phyloP scores from a whole-genome alignment of 2,888 invertebrate species.

The Dromius quadrimaculatus region DNA sequence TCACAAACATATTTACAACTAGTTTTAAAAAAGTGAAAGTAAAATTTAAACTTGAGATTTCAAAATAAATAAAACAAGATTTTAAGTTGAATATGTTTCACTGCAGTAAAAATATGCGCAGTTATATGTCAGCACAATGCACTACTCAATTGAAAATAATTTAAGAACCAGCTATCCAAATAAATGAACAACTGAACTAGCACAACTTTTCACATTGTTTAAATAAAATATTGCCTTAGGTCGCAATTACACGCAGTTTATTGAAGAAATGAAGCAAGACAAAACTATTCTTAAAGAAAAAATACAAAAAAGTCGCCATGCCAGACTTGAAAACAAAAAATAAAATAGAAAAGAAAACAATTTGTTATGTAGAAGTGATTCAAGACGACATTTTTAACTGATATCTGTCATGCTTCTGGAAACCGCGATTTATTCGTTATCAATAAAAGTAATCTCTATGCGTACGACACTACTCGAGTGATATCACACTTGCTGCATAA shows the following conservation, averaged over 20 bases:
- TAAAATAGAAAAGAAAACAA: slow-evolving; percentile 27
- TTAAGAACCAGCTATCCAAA: slow-evolving; percentile 25
- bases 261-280: background rate
- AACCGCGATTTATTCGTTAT: slow-evolving; percentile 46
- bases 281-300: slow-evolving; percentile 5
- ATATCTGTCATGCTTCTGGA: slow-evolving; percentile 36
- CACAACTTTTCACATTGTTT: background rate
- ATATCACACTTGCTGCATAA: slow-evolving; percentile 1
- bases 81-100: slow-evolving; percentile 10
- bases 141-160: slow-evolving; percentile 46
- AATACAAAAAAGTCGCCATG: slow-evolving; percentile 19
- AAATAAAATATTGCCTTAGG: slow-evolving; percentile 9
- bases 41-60: background rate
- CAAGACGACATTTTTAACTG: slow-evolving; percentile 49
- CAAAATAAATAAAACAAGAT: slow-evolving; percentile 13
- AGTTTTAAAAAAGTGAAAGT: slow-evolving; percentile 6
- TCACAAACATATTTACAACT: background rate
- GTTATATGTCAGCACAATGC: slow-evolving; percentile 29
- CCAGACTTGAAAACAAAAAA: slow-evolving; percentile 15
- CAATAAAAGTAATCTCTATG: slow-evolving; percentile 14
- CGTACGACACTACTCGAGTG: slow-evolving; percentile 5
- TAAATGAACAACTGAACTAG: background rate
- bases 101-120: slow-evolving; percentile 33
- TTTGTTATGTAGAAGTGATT: slow-evolving; percentile 26
- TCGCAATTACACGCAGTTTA: background rate